Evolutionary conservation across 2,797 vertebrate genomes (phyloP).

Genomic region (Hylomyscus alleni): DNA sequence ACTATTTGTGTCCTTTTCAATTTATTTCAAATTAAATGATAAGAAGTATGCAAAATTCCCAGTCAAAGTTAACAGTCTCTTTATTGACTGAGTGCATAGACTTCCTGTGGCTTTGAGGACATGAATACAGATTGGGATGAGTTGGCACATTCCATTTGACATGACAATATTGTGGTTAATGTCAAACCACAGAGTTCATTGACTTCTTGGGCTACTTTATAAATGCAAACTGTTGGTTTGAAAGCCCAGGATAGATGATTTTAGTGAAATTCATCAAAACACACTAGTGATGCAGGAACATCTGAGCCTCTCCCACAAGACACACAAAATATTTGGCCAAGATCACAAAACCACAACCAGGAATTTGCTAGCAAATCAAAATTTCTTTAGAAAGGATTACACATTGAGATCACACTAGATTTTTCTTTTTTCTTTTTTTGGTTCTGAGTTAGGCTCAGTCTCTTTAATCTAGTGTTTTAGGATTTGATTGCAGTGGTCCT

Average conservation of each 20-base stretch:
- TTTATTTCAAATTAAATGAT: constrained; percentile 54
- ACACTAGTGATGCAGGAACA: constrained; percentile 34
- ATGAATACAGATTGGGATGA: constrained; percentile 64
- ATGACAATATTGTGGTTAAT: constrained; percentile 66
- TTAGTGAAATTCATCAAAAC: constrained; percentile 44
- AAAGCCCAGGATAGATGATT: constrained; percentile 64
- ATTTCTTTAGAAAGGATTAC: constrained; percentile 78
- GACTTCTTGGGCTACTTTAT: constrained; percentile 73
- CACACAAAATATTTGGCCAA: constrained; percentile 70
- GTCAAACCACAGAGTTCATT: constrained; percentile 72
- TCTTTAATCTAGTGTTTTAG: constrained; percentile 87
- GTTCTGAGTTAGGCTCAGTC: constrained; percentile 81
- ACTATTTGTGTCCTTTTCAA: constrained; percentile 41
- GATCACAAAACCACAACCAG: constrained; percentile 71
- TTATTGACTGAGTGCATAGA: neutral
- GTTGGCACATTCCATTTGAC: constrained; percentile 63
- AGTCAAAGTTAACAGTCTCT: constrained; percentile 16
- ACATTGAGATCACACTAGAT: constrained; percentile 76
- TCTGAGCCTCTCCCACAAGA: constrained; percentile 1
- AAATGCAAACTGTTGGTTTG: constrained; percentile 78
- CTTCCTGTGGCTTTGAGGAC: constrained; percentile 24
- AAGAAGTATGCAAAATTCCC: neutral
- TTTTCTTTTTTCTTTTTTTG: constrained; percentile 76
- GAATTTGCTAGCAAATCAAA: constrained; percentile 79
- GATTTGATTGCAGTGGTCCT: constrained; percentile 83